Conservation (phyloP, 2,888 invertebrate genomes). For the Drosophila fungiperda region DNA sequence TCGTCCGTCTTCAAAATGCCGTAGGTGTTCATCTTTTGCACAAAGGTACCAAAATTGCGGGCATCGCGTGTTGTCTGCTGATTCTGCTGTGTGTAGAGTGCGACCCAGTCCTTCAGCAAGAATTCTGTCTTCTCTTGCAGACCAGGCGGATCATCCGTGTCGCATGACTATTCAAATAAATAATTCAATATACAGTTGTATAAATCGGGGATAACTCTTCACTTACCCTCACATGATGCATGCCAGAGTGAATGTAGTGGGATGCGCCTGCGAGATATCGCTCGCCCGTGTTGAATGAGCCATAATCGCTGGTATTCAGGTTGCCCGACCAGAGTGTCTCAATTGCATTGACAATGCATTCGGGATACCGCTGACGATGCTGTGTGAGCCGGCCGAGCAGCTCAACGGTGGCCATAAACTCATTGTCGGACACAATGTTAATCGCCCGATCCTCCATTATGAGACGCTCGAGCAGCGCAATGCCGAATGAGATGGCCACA, state of each 20-base stretch:
- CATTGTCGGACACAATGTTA: conserved; percentile 91
- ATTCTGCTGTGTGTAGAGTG: conserved; percentile 91
- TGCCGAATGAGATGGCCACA: conserved; percentile 94
- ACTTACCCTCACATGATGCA: conserved; percentile 92
- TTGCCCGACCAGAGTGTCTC: conserved; percentile 91
- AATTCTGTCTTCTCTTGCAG: conserved; percentile 97
- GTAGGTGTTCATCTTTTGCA: conserved; percentile 98
- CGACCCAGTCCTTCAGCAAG: conserved; percentile 97
- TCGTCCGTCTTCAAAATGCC: conserved; percentile 99
- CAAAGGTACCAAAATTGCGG: conserved; percentile 96
- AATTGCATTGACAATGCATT: conserved; percentile 92
- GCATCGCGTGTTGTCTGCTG: conserved; percentile 89
- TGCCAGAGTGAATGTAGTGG: conserved; percentile 96
- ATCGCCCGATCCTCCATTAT: conserved; percentile 93
- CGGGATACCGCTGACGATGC: conserved; percentile 91
- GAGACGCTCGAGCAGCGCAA: conserved; percentile 95
- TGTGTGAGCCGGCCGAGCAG: conserved; percentile 91
- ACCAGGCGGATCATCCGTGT: conserved; percentile 97
- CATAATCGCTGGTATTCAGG: conserved; percentile 73
- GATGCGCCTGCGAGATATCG: conserved; percentile 92
- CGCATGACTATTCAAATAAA: conserved; percentile 87
- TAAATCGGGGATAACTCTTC: no score
- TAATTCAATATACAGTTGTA: not conserved
- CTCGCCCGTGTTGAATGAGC: conserved; percentile 87
- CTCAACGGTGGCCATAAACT: conserved; percentile 95